phyloP scores from a whole-genome alignment of 2,113 vertebrate genomes.

The Sisor rabdophorus region DNA sequence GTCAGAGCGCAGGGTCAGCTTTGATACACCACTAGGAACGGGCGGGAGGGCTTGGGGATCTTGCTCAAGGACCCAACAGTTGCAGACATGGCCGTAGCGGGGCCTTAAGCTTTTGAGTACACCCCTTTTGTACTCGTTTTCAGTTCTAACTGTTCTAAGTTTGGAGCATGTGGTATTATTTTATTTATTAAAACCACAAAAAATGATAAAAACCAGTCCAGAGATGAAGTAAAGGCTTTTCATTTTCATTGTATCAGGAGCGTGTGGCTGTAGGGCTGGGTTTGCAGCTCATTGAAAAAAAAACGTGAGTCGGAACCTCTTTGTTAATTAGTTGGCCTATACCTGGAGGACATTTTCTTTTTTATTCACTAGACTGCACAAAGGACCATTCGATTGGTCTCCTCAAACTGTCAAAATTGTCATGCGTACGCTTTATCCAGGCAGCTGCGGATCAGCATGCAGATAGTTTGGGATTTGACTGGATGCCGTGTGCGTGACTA shows the following conservation, averaged over 20 bases:
- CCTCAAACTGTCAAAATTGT: slow-evolving; percentile 20
- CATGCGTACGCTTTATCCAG: slow-evolving; percentile 4
- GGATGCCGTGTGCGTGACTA: slow-evolving; percentile 19
- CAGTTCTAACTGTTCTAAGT: neutral
- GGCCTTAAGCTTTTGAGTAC: too few species aligned
- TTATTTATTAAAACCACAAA: neutral
- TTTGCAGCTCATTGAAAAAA: neutral
- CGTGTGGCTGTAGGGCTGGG: neutral
- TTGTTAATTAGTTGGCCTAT: slow-evolving; percentile 28
- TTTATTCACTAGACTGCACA: neutral
- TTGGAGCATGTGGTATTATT: slow-evolving; percentile 4
- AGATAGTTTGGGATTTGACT: slow-evolving; percentile 18
- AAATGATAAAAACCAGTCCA: neutral
- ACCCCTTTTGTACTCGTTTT: neutral
- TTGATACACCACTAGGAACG: too few species aligned
- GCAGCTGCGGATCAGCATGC: neutral
- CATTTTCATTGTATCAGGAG: neutral
- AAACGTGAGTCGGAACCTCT: slow-evolving; percentile 16
- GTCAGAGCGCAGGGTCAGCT: too few species aligned
- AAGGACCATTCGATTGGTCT: neutral
- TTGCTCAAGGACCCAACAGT: too few species aligned
- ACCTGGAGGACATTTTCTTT: neutral
- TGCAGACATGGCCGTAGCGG: too few species aligned
- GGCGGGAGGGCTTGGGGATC: too few species aligned
- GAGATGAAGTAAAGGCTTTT: neutral